These are phyloP conservation scores for Pandemis corylana DNA, from an alignment of 2,888 invertebrate genomes.

Conservation along the genomic window DNA sequence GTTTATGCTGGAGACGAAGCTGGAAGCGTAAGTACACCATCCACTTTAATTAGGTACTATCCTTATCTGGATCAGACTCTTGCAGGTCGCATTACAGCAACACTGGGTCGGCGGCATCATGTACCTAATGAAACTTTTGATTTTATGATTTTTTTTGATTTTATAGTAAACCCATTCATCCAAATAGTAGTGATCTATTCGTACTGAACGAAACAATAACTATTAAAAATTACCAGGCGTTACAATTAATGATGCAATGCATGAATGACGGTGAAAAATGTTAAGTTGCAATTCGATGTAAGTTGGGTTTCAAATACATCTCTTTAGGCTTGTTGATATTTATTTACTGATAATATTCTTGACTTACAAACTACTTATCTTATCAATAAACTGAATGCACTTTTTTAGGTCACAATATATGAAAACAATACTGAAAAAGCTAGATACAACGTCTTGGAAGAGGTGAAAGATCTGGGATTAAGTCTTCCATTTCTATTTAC, in stretches of 20 bases:
- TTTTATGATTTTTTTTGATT: background rate
- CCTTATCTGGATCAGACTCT: no score
- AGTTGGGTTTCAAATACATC: no score
- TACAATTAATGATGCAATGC: no score
- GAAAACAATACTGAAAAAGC: conserved; percentile 81
- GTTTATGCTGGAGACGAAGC: conserved; percentile 86
- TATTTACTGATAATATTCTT: background rate
- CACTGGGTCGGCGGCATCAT: no score
- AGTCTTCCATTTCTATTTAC: conserved; percentile 84
- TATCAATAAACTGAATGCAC: background rate
- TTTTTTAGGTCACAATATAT: conserved; percentile 82
- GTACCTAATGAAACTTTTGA: no score
- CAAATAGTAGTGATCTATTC: background rate
- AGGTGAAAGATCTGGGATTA: conserved; percentile 86
- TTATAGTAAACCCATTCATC: background rate
- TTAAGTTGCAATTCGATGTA: no score
- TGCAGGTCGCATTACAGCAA: no score
- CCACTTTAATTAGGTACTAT: no score
- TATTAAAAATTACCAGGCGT: conserved; percentile 18
- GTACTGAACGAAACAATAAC: conserved; percentile 1
- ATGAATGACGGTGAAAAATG: background rate
- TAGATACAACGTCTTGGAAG: conserved; percentile 84
- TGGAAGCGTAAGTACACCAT: conserved; percentile 82
- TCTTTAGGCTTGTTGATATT: background rate
- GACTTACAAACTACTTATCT: background rate